Evolutionary conservation across 2,888 invertebrate genomes (phyloP), one percentile per base, ranked within the genome.

Genomic region (Torymus tubicola): DNA sequence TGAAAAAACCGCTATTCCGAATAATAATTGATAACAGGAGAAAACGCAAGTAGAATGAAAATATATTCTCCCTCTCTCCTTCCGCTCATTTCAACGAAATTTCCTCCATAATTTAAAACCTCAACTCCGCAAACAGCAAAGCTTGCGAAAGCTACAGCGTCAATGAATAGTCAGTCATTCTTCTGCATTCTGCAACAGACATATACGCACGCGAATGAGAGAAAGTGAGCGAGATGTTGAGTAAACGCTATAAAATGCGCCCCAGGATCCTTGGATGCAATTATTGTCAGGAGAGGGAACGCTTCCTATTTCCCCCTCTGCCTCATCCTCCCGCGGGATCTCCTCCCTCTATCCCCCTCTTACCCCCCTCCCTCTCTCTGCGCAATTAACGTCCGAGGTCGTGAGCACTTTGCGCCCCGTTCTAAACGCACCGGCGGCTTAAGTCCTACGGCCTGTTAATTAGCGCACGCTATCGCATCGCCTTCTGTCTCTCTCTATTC

Each of bases 391-490:
- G 64, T 58, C 14, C 55, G 70, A 77, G 69, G 79, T 63, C 79
- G 57, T 63, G 64, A 78, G 69, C 21, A 57, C 68, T 69, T 80
- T 69, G 61, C 67, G 67, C 55, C n/a, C 52, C 14, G 50, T 13
- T 57, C 65, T 80, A 70, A 75, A 80, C 67, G 70, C 80, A 65
- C 53, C 58, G 31, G 61, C 60, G 70, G 63, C 70, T 75, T 65
- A 70, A 70, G 57, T n/a, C 68, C 53, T 53, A 80, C 65, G 60
- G 70, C 61, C 70, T 58, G 68, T 80, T 80, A 80, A 80, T 80
- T 80, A 75, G 75, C 64, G 21, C 70, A 2, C 13, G 2, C 24
- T 3, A 53, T 53, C 78, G 78, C 78, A 71, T 78, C 53, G 71
- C 21, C 52, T 69, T n/a, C 52, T 65, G 13, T 10, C 24, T 61